Evolutionary conservation across 2,113 vertebrate species (phyloP).

Genomic region (Sterrhoptilus dennistouni): DNA sequence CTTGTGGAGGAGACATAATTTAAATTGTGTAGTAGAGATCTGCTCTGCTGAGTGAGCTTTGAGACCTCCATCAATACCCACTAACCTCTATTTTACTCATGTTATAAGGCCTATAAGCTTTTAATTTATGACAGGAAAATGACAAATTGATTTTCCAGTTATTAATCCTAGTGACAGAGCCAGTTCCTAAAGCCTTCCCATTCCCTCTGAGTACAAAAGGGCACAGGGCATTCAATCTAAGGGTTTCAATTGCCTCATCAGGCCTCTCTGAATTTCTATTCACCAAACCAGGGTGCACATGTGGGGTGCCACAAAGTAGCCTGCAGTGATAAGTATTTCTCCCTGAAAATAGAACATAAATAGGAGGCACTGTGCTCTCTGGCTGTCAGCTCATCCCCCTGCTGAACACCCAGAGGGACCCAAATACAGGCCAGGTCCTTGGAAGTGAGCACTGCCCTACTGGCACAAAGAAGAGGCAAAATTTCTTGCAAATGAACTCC

Average conservation of each 20-base stretch:
- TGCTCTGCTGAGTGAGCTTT: conserved; percentile 54
- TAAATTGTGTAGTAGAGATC: conserved; percentile 54
- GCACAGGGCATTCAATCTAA: not conserved
- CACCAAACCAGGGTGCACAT: not conserved
- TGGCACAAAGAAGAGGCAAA: not conserved
- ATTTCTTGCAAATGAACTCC: not conserved
- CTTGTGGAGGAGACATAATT: conserved; percentile 50
- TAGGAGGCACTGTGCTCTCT: not conserved
- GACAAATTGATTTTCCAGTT: conserved; percentile 71
- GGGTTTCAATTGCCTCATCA: not conserved
- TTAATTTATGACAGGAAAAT: conserved; percentile 69
- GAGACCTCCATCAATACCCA: conserved; percentile 63
- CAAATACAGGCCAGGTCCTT: not conserved
- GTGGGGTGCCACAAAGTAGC: not conserved
- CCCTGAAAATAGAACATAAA: not conserved
- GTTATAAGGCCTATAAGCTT: conserved; percentile 63
- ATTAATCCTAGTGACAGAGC: conserved; percentile 55
- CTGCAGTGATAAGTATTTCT: not conserved
- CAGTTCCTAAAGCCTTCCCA: conserved; percentile 23
- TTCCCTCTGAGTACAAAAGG: not conserved
- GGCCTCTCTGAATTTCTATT: not conserved
- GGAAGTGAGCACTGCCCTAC: not conserved
- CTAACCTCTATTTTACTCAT: conserved; percentile 67
- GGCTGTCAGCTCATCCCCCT: not conserved
- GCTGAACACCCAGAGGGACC: not conserved